Evolutionary conservation across 2,888 invertebrate genomes (phyloP).

Genomic region (Rhingia campestris): DNA sequence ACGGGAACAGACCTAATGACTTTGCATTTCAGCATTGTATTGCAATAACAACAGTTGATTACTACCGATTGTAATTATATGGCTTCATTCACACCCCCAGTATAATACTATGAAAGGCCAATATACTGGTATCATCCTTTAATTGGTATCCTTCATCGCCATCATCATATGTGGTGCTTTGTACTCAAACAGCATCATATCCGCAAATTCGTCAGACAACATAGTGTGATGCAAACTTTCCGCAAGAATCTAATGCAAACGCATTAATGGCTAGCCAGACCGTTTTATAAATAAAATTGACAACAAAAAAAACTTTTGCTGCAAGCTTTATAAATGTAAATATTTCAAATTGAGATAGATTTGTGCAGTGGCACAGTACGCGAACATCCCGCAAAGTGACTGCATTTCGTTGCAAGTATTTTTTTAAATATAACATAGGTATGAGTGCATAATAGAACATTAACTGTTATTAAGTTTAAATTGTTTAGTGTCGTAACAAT

Average conservation of each 20-base stretch:
- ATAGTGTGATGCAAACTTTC: slow-evolving; percentile 47
- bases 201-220: slow-evolving; percentile 22
- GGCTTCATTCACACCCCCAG: neutral
- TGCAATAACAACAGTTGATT: too few species aligned
- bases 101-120: neutral
- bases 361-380: slow-evolving; percentile 43
- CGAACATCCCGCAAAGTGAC: slow-evolving; percentile 19
- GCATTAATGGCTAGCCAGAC: slow-evolving; percentile 17
- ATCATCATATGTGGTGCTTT: slow-evolving; percentile 54
- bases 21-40: too few species aligned
- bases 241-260: slow-evolving; percentile 1
- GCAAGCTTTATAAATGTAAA: slow-evolving; percentile 55
- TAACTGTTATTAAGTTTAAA: slow-evolving; percentile 9
- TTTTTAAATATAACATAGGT: slow-evolving; percentile 5
- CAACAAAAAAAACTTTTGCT: slow-evolving; percentile 51
- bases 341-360: slow-evolving; percentile 53
- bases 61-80: neutral
- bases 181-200: slow-evolving; percentile 27
- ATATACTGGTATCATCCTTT: slow-evolving; percentile 1
- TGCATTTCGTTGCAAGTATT: slow-evolving; percentile 51
- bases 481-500: slow-evolving; percentile 18
- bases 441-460: neutral
- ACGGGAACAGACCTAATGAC: too few species aligned
- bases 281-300: slow-evolving; percentile 61
- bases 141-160: slow-evolving; percentile 50